Percentiles rank a stretch among this genome's conserved stretches.
Evolutionary conservation across 2,888 invertebrate species (phyloP).

Genomic region (Helobdella robusta): DNA sequence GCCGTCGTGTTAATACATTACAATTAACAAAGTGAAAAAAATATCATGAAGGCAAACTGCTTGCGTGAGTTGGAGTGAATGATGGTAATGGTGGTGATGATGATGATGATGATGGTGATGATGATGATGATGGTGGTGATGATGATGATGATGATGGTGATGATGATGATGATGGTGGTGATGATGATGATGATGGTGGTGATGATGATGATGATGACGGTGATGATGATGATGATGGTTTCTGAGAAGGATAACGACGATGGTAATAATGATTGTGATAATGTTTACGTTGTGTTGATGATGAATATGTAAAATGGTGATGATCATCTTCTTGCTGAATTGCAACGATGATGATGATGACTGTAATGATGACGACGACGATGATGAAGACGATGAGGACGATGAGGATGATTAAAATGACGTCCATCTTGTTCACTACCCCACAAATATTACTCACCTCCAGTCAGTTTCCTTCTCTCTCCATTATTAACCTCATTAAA

Average conservation of each 20-base stretch:
- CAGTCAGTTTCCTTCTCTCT: too few relatives aligned
- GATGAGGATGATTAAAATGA: not conserved
- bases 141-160: not conserved
- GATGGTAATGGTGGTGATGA: not conserved
- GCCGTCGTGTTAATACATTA: too few relatives aligned
- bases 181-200: conserved; percentile 23
- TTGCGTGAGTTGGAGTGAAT: too few relatives aligned
- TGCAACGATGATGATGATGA: not conserved
- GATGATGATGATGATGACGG: conserved; percentile 25
- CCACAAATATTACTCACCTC: too few relatives aligned
- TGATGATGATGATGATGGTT: conserved; percentile 12
- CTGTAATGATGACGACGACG: too few relatives aligned
- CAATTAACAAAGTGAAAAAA: too few relatives aligned
- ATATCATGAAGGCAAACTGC: too few relatives aligned
- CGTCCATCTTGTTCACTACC: not conserved
- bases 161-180: conserved; percentile 23
- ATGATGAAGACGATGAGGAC: not conserved
- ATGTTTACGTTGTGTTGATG: not conserved
- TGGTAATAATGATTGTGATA: not conserved
- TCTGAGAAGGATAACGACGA: not conserved
- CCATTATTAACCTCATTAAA: too few relatives aligned
- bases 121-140: not conserved
- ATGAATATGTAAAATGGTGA: conserved; percentile 4
- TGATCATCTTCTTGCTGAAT: not conserved
- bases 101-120: not conserved